Percentiles rank a stretch among this genome's conserved stretches.
Evolutionary conservation across 1,140 invertebrate genomes (phyloP).

Genomic region (Panulirus ornatus): DNA sequence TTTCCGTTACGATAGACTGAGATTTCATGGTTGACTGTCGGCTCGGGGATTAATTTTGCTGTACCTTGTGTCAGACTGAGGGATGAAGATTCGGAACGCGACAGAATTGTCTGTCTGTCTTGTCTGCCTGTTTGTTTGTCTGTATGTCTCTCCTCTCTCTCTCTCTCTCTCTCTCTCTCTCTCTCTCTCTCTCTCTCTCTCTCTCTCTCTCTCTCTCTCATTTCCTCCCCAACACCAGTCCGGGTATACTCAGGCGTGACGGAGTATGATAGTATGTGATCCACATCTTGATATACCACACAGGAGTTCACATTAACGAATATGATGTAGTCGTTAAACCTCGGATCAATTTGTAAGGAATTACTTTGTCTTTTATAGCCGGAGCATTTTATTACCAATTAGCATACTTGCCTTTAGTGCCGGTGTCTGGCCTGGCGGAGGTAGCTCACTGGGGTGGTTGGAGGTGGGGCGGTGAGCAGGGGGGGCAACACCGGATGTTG

Average conservation of each 20-base stretch:
- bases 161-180: constrained; percentile 28
- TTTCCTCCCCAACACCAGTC: not conserved
- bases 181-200: constrained; percentile 25
- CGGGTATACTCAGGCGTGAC: not conserved
- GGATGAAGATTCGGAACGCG: too few species aligned
- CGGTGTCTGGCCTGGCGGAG: constrained; percentile 8
- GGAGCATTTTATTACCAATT: constrained; percentile 47
- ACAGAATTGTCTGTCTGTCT: too few species aligned
- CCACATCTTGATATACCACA: constrained; percentile 15
- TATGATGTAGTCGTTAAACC: constrained; percentile 46
- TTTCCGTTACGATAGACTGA: too few species aligned
- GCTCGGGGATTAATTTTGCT: too few species aligned
- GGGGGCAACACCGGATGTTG: too few species aligned
- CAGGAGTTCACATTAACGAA: constrained; percentile 25
- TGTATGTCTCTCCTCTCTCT: too few species aligned
- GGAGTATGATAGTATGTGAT: not conserved
- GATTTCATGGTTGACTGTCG: too few species aligned
- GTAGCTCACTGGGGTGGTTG: not conserved
- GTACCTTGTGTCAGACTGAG: too few species aligned
- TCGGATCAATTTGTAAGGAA: constrained; percentile 53
- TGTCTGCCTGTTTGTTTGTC: too few species aligned
- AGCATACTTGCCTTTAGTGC: constrained; percentile 39
- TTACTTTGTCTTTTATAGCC: constrained; percentile 50
- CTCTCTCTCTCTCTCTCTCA: not conserved
- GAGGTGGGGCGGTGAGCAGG: not conserved